Evolutionary conservation across 2,797 vertebrate genomes (phyloP).

Genomic region (Ptychobarbus kaznakovi): DNA sequence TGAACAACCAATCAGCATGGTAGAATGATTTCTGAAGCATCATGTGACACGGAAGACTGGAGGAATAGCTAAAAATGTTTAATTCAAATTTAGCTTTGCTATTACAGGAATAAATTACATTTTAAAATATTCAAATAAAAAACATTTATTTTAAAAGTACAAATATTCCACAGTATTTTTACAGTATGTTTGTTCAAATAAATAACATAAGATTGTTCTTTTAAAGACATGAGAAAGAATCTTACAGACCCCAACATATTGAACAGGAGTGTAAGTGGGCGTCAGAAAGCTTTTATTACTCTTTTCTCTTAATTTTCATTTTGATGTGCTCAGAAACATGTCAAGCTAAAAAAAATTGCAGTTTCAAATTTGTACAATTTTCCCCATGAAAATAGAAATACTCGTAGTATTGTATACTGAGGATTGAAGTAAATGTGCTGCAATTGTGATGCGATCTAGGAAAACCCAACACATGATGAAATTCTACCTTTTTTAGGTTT

Average conservation of each 20-base stretch:
- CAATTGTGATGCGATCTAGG: too few species aligned
- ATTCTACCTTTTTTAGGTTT: too few species aligned
- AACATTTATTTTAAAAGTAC: neutral
- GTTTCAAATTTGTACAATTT: neutral
- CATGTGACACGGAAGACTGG: neutral
- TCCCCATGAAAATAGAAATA: neutral
- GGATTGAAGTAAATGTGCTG: too few species aligned
- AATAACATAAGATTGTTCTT: neutral
- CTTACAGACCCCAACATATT: neutral
- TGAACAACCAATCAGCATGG: neutral
- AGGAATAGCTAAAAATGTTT: too few species aligned
- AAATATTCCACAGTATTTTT: neutral
- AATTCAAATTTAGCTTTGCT: neutral
- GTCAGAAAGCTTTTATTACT: neutral
- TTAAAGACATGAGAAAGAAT: neutral
- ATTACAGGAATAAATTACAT: neutral
- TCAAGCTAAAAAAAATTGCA: neutral
- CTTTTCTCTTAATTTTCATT: neutral
- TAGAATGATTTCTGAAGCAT: neutral
- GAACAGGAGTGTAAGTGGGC: neutral
- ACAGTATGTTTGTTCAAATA: neutral
- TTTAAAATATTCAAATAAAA: neutral
- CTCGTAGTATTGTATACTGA: neutral
- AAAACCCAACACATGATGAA: too few species aligned
- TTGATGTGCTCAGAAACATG: neutral